phyloP scores from a whole-genome alignment of 2,888 invertebrate species.

The Strigamia transsilvanica region DNA sequence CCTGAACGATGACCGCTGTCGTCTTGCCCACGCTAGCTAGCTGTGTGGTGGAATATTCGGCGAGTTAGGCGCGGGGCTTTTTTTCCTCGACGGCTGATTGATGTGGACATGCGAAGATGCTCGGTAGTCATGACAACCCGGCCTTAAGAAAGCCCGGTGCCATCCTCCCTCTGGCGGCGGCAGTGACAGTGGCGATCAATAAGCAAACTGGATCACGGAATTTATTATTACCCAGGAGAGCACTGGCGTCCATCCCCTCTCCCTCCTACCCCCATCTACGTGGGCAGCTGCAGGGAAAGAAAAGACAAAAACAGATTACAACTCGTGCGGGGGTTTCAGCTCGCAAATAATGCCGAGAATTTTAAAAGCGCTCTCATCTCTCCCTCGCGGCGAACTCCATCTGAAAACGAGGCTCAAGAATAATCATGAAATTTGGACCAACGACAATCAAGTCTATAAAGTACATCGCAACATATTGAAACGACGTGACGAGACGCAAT shows the following conservation, averaged over 20 bases:
- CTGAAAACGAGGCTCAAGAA: constrained; percentile 42
- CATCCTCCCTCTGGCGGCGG: constrained; percentile 44
- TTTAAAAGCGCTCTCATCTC: constrained; percentile 44
- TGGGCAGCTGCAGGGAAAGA: constrained; percentile 46
- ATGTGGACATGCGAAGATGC: constrained; percentile 48
- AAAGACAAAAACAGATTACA: constrained; percentile 44
- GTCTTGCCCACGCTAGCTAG: background rate
- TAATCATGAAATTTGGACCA: constrained; percentile 39
- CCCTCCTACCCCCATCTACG: constrained; percentile 1
- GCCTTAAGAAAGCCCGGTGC: constrained; percentile 27
- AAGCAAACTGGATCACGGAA: constrained; percentile 51
- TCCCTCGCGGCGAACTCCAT: constrained; percentile 42
- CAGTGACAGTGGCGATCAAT: constrained; percentile 51
- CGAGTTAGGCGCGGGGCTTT: constrained; percentile 12
- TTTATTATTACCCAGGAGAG: constrained; percentile 51
- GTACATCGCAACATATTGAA: constrained; percentile 39
- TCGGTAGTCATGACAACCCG: constrained; percentile 41
- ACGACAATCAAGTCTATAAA: constrained; percentile 34
- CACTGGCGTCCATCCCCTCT: constrained; percentile 4
- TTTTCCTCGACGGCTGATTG: background rate
- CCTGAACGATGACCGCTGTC: constrained; percentile 1
- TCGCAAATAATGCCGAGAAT: constrained; percentile 44
- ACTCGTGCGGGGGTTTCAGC: constrained; percentile 35
- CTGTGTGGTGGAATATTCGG: constrained; percentile 21
- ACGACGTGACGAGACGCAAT: constrained; percentile 33